A percentile compares a stretch with the other conserved stretches of the same genome.
These are phyloP conservation scores for Novumbra hubbsi DNA, from an alignment of 2,797 vertebrate species.

Conservation along the genomic window DNA sequence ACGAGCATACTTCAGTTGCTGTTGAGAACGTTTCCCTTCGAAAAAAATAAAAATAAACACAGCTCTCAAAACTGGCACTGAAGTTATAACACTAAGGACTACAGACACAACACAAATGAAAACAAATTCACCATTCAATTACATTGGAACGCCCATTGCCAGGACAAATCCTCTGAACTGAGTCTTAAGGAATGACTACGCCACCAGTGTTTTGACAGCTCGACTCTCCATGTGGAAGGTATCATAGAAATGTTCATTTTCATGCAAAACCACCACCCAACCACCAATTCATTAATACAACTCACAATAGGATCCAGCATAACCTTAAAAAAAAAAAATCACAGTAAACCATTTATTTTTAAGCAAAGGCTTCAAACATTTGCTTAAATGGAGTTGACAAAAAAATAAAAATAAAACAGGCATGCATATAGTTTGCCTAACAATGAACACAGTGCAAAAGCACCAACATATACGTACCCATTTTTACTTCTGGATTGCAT, in stretches of 20 bases:
- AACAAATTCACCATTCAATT: slow-evolving; percentile 41
- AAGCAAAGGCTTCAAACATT: slow-evolving; percentile 18
- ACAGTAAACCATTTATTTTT: slow-evolving; percentile 55
- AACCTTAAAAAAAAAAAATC: slow-evolving; percentile 43
- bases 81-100: slow-evolving; percentile 35
- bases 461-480: slow-evolving; percentile 24
- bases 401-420: slow-evolving; percentile 46
- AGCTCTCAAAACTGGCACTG: slow-evolving; percentile 47
- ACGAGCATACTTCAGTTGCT: slow-evolving; percentile 47
- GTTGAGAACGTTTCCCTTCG: slow-evolving; percentile 22
- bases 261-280: slow-evolving; percentile 65
- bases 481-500: slow-evolving; percentile 43
- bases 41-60: slow-evolving; percentile 57
- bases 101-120: slow-evolving; percentile 26
- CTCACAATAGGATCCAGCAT: slow-evolving; percentile 19
- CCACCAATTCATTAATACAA: slow-evolving; percentile 18
- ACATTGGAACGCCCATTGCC: slow-evolving; percentile 30
- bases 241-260: slow-evolving; percentile 54
- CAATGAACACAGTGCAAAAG: slow-evolving; percentile 50
- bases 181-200: neutral
- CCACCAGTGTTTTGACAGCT: slow-evolving; percentile 11
- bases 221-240: slow-evolving; percentile 37
- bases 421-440: slow-evolving; percentile 60
- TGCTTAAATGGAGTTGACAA: slow-evolving; percentile 46
- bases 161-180: slow-evolving; percentile 28